Evolutionary conservation across 2,888 invertebrate species (phyloP).

Genomic region (Caradrina clavipalpis): DNA sequence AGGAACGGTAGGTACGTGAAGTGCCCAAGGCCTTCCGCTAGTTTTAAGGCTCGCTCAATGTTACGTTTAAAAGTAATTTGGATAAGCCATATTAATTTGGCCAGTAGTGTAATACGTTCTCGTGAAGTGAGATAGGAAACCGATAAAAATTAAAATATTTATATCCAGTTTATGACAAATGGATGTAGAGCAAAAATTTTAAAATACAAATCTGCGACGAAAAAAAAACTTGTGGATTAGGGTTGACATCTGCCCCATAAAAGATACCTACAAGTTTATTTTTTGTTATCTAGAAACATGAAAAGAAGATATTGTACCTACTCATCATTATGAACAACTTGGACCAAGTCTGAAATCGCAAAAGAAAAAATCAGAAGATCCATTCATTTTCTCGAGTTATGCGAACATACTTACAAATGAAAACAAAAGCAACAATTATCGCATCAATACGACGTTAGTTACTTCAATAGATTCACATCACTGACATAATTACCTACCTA

Average conservation of each 20-base stretch:
- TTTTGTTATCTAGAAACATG: too few relatives aligned
- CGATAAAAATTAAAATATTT: background rate
- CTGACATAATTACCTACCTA: conserved; percentile 42
- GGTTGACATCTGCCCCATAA: too few relatives aligned
- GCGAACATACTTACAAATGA: too few relatives aligned
- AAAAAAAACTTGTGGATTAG: too few relatives aligned
- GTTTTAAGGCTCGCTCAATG: conserved; percentile 48
- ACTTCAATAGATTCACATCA: conserved; percentile 18
- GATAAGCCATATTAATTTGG: conserved; percentile 35
- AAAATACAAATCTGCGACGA: too few relatives aligned
- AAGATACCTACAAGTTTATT: too few relatives aligned
- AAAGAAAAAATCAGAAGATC: too few relatives aligned
- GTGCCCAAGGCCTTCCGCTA: conserved; percentile 57
- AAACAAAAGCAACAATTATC: background rate
- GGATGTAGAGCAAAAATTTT: too few relatives aligned
- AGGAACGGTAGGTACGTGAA: conserved; percentile 61
- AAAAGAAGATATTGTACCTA: too few relatives aligned
- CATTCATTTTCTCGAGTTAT: too few relatives aligned
- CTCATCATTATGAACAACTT: too few relatives aligned
- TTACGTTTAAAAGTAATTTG: conserved; percentile 38
- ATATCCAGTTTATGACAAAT: background rate
- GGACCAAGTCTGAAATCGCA: too few relatives aligned
- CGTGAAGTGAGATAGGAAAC: background rate
- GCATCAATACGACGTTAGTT: background rate
- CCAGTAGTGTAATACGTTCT: conserved; percentile 18